Percentiles rank a stretch among this genome's conserved stretches.
phyloP scores from a whole-genome alignment of 2,797 vertebrate species.

The Tympanoctomys barrerae region DNA sequence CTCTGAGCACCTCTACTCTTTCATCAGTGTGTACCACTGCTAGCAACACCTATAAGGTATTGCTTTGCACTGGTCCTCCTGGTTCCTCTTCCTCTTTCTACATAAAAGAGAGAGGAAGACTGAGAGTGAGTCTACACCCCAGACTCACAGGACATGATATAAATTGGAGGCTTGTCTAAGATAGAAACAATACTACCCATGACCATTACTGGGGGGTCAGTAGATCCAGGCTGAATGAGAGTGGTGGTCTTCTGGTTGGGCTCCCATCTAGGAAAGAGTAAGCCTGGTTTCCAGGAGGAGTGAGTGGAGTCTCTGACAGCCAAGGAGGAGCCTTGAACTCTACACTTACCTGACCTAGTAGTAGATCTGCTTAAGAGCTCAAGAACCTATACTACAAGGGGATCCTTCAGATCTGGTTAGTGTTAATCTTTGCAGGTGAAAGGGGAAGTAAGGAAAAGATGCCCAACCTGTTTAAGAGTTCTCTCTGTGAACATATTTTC shows the following conservation, averaged over 20 bases:
- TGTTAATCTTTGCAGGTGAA: not conserved
- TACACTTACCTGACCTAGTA: not conserved
- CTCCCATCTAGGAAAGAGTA: not conserved
- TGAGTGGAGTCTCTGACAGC: not conserved
- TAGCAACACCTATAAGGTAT: not conserved
- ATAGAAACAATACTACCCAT: not conserved
- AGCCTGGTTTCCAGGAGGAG: not conserved
- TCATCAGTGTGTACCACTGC: not conserved
- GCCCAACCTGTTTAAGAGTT: not conserved
- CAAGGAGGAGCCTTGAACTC: not conserved
- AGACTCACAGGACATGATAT: not conserved
- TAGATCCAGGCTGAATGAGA: not conserved
- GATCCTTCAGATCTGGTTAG: not conserved
- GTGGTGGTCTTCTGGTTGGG: not conserved
- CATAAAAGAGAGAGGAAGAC: not conserved
- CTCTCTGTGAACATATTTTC: not conserved
- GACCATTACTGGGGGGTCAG: not conserved
- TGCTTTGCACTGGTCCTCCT: not conserved
- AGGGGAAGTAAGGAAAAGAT: not conserved
- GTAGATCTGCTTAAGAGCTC: too few species aligned
- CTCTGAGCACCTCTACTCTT: not conserved
- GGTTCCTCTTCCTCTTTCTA: not conserved
- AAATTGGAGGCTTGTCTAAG: not conserved
- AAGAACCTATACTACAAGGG: not conserved
- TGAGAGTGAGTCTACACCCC: not conserved